phyloP scores from a whole-genome alignment of 1,140 invertebrate species.

The Eumeta japonica region DNA sequence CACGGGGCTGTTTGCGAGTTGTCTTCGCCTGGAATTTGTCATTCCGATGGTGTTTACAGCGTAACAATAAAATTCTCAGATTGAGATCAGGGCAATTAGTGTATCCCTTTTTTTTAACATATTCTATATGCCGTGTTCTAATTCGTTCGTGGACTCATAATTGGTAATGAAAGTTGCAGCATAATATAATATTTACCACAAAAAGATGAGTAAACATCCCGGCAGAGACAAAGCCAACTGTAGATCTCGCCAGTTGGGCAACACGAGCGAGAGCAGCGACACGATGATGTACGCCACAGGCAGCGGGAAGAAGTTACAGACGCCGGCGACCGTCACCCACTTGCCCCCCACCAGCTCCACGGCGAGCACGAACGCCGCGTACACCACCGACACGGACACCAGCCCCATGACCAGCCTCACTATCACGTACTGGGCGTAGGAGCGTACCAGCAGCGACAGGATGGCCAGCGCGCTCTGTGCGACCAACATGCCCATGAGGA shows the following conservation, averaged over 20 bases:
- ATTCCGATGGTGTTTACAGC: too few species aligned
- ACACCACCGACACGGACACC: slow-evolving; percentile 71
- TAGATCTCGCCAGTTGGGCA: slow-evolving; percentile 71
- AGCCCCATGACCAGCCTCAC: slow-evolving; percentile 65
- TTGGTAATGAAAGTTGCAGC: not conserved
- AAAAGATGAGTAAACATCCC: slow-evolving; percentile 63
- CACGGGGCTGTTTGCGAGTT: too few species aligned
- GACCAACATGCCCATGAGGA: slow-evolving; percentile 67
- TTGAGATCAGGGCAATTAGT: not conserved
- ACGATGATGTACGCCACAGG: slow-evolving; percentile 72
- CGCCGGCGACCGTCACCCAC: slow-evolving; percentile 71
- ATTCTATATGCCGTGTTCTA: not conserved
- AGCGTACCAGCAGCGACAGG: slow-evolving; percentile 62
- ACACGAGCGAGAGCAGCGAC: slow-evolving; percentile 67
- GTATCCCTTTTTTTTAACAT: not conserved
- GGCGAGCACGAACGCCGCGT: slow-evolving; percentile 70
- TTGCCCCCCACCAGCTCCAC: slow-evolving; percentile 73
- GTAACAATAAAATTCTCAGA: slow-evolving; percentile 2
- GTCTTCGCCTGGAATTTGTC: too few species aligned
- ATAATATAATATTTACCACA: slow-evolving; percentile 60
- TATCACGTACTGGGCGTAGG: slow-evolving; percentile 65
- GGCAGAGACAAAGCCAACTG: slow-evolving; percentile 71
- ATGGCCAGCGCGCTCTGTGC: slow-evolving; percentile 66
- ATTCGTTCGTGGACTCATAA: not conserved
- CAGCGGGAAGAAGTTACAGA: slow-evolving; percentile 71